Percentiles rank a stretch among this genome's conserved stretches.
Evolutionary conservation across 1,140 invertebrate species (phyloP).

Genomic region (Musca domestica): DNA sequence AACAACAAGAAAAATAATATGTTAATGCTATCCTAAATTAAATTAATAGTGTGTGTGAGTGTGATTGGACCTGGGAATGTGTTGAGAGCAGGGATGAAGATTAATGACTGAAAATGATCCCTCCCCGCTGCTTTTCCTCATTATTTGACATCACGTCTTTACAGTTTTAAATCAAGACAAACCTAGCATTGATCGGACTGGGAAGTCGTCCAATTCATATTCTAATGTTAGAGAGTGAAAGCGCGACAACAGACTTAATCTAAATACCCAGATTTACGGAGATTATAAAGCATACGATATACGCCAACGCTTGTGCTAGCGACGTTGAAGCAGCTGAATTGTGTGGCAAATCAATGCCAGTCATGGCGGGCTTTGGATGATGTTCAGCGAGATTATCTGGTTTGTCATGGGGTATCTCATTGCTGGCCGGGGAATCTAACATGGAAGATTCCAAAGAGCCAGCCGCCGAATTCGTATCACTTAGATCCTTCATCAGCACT

Average conservation of each 20-base stretch:
- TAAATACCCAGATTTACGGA: too few relatives aligned
- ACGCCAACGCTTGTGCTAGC: background rate
- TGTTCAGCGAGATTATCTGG: slow-evolving; percentile 47
- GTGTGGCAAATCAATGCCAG: slow-evolving; percentile 35
- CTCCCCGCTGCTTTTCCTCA: too few relatives aligned
- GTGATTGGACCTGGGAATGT: too few relatives aligned
- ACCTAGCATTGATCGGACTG: too few relatives aligned
- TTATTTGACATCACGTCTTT: too few relatives aligned
- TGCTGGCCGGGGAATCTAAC: slow-evolving; percentile 37
- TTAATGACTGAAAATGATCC: too few relatives aligned
- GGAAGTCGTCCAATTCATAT: too few relatives aligned
- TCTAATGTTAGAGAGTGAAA: too few relatives aligned
- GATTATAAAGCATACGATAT: too few relatives aligned
- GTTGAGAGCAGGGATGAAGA: too few relatives aligned
- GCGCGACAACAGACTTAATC: too few relatives aligned
- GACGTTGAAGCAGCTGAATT: slow-evolving; percentile 5
- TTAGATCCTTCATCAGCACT: slow-evolving; percentile 41
- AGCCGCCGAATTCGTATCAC: slow-evolving; percentile 41
- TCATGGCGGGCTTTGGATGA: slow-evolving; percentile 31
- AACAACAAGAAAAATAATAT: slow-evolving; percentile 42
- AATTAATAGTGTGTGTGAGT: slow-evolving; percentile 13
- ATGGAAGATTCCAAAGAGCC: slow-evolving; percentile 45
- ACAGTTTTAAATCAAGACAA: too few relatives aligned
- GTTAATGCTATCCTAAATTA: slow-evolving; percentile 49
- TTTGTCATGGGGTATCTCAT: slow-evolving; percentile 42